A percentile compares a stretch with the other conserved stretches of the same genome.
Conservation (phyloP, 2,888 invertebrate genomes). For the Ptychoptera contaminata region DNA sequence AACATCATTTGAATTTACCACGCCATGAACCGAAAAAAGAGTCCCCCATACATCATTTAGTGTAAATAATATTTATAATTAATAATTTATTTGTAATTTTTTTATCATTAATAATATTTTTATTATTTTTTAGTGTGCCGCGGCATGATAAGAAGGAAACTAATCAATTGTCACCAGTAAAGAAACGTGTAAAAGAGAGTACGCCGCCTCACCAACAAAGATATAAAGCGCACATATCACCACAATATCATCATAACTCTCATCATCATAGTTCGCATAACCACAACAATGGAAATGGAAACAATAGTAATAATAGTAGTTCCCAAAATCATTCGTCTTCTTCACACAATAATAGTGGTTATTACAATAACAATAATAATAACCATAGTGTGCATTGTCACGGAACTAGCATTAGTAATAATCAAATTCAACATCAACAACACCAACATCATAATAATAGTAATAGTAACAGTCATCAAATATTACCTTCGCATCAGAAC, state of each 20-base stretch:
- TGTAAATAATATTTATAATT: slow-evolving; percentile 19
- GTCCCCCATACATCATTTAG: slow-evolving; percentile 35
- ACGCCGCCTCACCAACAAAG: slow-evolving; percentile 59
- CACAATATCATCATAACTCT: slow-evolving; percentile 27
- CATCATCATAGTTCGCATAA: slow-evolving; percentile 24
- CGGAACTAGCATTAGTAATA: slow-evolving; percentile 3
- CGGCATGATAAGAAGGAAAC: slow-evolving; percentile 64
- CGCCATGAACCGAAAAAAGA: slow-evolving; percentile 40
- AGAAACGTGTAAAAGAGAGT: slow-evolving; percentile 92
- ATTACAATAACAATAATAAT: no score
- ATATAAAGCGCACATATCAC: slow-evolving; percentile 29
- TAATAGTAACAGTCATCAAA: slow-evolving; percentile 15
- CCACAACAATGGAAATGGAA: slow-evolving; percentile 7
- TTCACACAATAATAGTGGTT: neutral
- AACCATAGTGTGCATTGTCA: neutral
- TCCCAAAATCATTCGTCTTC: slow-evolving; percentile 3
- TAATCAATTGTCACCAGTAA: slow-evolving; percentile 87
- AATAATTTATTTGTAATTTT: neutral
- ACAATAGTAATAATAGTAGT: slow-evolving; percentile 17
- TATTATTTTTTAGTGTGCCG: slow-evolving; percentile 26
- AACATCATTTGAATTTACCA: slow-evolving; percentile 44
- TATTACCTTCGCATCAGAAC: neutral
- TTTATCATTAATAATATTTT: neutral
- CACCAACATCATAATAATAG: slow-evolving; percentile 20
- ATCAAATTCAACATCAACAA: slow-evolving; percentile 5